Percentiles rank a stretch among this genome's conserved stretches.
Evolutionary conservation across 1,140 invertebrate genomes (phyloP).

Genomic region (Drosophila kurseongensis): DNA sequence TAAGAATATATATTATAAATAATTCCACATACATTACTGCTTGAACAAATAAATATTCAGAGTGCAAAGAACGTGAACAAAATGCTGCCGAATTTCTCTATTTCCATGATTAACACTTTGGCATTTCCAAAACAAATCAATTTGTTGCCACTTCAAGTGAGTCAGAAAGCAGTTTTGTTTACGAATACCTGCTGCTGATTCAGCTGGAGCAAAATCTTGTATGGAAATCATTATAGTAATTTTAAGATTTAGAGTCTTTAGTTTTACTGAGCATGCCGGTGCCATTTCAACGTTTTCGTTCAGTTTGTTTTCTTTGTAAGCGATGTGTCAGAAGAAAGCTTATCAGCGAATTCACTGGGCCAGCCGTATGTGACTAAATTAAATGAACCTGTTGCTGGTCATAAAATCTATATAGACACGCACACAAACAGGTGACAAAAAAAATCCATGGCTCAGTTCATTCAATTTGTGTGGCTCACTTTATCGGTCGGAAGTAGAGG

Average conservation of each 20-base stretch:
- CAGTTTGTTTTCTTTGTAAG: conserved; percentile 4
- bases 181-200: conserved; percentile 25
- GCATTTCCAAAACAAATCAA: conserved; percentile 44
- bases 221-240: conserved; percentile 4
- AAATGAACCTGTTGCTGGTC: conserved; percentile 67
- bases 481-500: conserved; percentile 54
- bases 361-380: conserved; percentile 65
- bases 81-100: conserved; percentile 20
- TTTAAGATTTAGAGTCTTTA: conserved; percentile 22
- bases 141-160: conserved; percentile 53
- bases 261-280: conserved; percentile 19
- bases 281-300: conserved; percentile 34
- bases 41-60: conserved; percentile 28
- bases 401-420: conserved; percentile 39
- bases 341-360: conserved; percentile 60
- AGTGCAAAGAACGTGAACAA: conserved; percentile 21
- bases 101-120: conserved; percentile 62
- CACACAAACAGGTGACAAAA: conserved; percentile 44
- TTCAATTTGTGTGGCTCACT: conserved; percentile 34
- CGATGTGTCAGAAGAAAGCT: conserved; percentile 63
- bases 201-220: conserved; percentile 18
- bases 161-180: conserved; percentile 40
- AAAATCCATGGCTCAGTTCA: conserved; percentile 37
- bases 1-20: conserved; percentile 9
- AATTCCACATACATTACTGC: conserved; percentile 9